phyloP scores from a whole-genome alignment of 2,888 invertebrate genomes.

The Tubiluchus corallicola region DNA sequence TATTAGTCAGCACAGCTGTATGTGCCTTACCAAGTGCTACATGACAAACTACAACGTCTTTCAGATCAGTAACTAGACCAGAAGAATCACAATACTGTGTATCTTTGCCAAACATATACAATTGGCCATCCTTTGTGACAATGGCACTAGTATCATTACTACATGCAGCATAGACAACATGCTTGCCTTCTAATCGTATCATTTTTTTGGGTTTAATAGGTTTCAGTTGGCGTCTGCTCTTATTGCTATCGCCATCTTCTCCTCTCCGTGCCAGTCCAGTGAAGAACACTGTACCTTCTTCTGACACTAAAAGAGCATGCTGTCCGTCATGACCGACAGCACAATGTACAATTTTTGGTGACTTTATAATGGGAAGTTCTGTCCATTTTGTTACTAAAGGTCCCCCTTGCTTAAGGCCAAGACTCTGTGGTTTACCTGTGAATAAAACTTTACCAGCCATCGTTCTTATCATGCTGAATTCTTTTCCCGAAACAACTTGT shows the following conservation, averaged over 20 bases:
- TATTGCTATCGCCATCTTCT: conserved; percentile 71
- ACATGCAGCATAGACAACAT: conserved; percentile 63
- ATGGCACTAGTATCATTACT: conserved; percentile 87
- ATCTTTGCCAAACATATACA: conserved; percentile 88
- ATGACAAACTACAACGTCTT: conserved; percentile 48
- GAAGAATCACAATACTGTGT: conserved; percentile 24
- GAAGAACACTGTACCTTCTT: conserved; percentile 76
- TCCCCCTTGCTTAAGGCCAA: conserved; percentile 52
- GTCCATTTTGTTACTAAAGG: conserved; percentile 29
- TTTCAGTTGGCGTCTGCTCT: conserved; percentile 55
- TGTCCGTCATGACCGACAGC: conserved; percentile 83
- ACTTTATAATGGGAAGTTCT: conserved; percentile 43
- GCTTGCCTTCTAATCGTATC: conserved; percentile 66
- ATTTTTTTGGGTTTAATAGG: conserved; percentile 81
- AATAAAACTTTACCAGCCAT: conserved; percentile 71
- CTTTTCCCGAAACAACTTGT: conserved; percentile 63
- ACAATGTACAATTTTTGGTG: conserved; percentile 51
- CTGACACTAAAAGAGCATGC: conserved; percentile 72
- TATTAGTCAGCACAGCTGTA: conserved; percentile 64
- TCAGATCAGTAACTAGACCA: conserved; percentile 53
- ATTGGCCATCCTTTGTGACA: conserved; percentile 68
- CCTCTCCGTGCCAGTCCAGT: conserved; percentile 70
- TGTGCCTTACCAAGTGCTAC: conserved; percentile 89
- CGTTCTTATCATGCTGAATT: conserved; percentile 67
- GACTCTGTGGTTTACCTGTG: conserved; percentile 61